Conservation (phyloP, 2,113 vertebrate species). For the Taxidea taxus region DNA sequence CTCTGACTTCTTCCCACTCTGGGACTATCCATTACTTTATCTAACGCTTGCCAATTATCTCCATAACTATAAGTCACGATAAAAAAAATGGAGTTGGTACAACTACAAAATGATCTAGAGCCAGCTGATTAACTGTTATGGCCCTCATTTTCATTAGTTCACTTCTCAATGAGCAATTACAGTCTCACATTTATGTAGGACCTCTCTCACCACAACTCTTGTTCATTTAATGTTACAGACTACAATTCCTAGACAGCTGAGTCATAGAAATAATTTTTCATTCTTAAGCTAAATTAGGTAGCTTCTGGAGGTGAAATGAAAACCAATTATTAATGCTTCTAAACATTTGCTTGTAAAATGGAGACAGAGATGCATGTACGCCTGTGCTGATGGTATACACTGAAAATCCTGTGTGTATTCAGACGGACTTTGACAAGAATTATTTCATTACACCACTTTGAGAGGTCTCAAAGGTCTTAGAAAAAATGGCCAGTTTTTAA, state of each 20-base stretch:
- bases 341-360: slow-evolving; percentile 56
- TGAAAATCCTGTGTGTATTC: neutral
- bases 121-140: slow-evolving; percentile 53
- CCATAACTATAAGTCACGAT: slow-evolving; percentile 38
- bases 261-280: slow-evolving; percentile 66
- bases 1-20: neutral
- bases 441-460: neutral
- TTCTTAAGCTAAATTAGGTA: slow-evolving; percentile 71
- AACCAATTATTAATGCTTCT: slow-evolving; percentile 74
- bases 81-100: neutral
- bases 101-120: slow-evolving; percentile 29
- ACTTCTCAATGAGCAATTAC: slow-evolving; percentile 45
- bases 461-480: neutral
- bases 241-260: slow-evolving; percentile 67
- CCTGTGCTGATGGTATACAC: neutral
- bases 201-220: neutral
- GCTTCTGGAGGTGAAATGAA: slow-evolving; percentile 65
- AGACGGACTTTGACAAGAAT: neutral
- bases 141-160: slow-evolving; percentile 43
- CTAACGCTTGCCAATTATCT: slow-evolving; percentile 44
- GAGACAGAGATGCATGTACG: neutral
- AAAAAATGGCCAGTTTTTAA: slow-evolving; percentile 11
- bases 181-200: neutral
- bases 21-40: slow-evolving; percentile 41
- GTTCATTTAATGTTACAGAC: slow-evolving; percentile 44